Base-by-base conservation (phyloP, 2,888 invertebrate genomes). In the Aleiodes testaceus region DNA sequence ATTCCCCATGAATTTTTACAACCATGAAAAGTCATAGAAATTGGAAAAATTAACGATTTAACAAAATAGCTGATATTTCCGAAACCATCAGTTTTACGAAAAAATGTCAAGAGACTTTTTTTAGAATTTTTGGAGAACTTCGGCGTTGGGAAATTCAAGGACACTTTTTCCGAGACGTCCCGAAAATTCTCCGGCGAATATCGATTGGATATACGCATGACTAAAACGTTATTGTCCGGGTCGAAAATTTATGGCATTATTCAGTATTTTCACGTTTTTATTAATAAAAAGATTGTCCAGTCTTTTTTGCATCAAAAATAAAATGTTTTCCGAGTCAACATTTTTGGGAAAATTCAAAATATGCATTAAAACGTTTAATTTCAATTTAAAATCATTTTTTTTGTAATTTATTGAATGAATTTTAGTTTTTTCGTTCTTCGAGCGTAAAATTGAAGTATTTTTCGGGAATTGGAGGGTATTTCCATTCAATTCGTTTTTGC, bases 201-300 rank as follows among this genome's bases (percentile, higher is more conserved):
- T 77, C 74, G 77, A 74, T 75, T 70, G 59, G 70, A 67, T 70
- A 69, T 61, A 75, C 77, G 76, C 72, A 77, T 77, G 74, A 77
- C 75, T 73, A 47, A 49, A 68, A 36, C 64, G 63, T 63, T 63
- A 22, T 63, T 63, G 22, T 63, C 63, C 45, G 20, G 45, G 63
- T 9, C 14, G 12, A 45, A 63, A 45, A 63, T 45, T 61, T 63
- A 45, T 22, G 7, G 22, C 22, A 47, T 44, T 63, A 63, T 63
- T 63, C 18, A 11, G 22, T 22, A 18, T 16, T 45, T 20, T 45
- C 44, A 3, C 5, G 0, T 63, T 63, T n/a, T 22, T 20, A 22
- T 59, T 12, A 59, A 42, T 5, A 30, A 18, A 26, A 36, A 26
- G 5, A 2, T 26, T 49, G 1, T n/a, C 2, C 2, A 49, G 5